Conservation (phyloP, 2,888 invertebrate genomes). For the Hydriomena furcata region DNA sequence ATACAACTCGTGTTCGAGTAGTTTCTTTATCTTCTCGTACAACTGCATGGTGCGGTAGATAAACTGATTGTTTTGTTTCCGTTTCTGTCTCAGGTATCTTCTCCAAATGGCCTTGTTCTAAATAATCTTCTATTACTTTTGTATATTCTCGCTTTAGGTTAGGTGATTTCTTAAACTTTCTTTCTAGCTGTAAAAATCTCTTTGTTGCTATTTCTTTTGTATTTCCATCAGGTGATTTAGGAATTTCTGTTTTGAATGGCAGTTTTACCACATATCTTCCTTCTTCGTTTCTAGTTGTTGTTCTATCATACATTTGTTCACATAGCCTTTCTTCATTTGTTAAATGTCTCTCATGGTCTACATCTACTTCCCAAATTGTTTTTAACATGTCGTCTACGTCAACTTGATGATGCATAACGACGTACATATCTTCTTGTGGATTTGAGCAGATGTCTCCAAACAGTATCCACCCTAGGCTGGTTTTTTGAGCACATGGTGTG, state of each 20-base stretch:
- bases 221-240: slow-evolving; percentile 23
- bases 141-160: slow-evolving; percentile 31
- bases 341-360: slow-evolving; percentile 21
- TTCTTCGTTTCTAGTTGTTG: slow-evolving; percentile 23
- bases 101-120: slow-evolving; percentile 19
- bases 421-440: background rate
- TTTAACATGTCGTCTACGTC: slow-evolving; percentile 25
- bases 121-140: slow-evolving; percentile 38
- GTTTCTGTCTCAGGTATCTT: background rate
- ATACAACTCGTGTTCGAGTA: slow-evolving; percentile 34
- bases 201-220: slow-evolving; percentile 31
- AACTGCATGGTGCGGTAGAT: slow-evolving; percentile 40
- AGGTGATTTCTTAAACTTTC: slow-evolving; percentile 23
- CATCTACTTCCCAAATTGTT: slow-evolving; percentile 30
- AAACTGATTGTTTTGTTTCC: slow-evolving; percentile 18
- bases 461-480: slow-evolving; percentile 13
- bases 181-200: slow-evolving; percentile 35
- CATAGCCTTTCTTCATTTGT: slow-evolving; percentile 32
- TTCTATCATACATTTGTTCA: slow-evolving; percentile 36
- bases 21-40: slow-evolving; percentile 17
- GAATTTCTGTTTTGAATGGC: slow-evolving; percentile 29
- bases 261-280: slow-evolving; percentile 37
- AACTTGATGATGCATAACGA: slow-evolving; percentile 17
- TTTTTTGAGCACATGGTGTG: background rate
- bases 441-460: background rate